Conservation (phyloP, 2,888 invertebrate species). For the Argyresthia albistria region DNA sequence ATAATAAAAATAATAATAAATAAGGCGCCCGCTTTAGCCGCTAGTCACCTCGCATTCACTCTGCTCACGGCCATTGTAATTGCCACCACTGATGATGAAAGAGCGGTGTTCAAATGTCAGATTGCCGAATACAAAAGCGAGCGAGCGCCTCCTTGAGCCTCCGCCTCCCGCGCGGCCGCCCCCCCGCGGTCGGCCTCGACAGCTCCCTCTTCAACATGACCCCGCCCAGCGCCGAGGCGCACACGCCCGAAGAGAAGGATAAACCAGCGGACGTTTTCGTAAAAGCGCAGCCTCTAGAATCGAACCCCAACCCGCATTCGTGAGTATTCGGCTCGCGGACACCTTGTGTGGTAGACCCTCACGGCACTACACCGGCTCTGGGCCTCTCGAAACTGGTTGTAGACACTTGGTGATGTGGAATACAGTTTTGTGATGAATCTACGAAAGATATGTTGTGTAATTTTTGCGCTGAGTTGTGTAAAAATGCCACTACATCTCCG, state of each 20-base stretch:
- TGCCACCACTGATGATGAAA: neutral
- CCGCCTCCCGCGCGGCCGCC: conserved; percentile 55
- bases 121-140: conserved; percentile 64
- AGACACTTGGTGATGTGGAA: too few relatives aligned
- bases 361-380: neutral
- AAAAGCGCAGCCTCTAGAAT: conserved; percentile 43
- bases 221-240: conserved; percentile 58
- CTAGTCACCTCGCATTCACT: too few relatives aligned
- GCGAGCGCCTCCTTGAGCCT: conserved; percentile 55
- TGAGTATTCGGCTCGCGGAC: conserved; percentile 54
- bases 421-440: too few relatives aligned
- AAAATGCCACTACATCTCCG: too few relatives aligned
- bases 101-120: conserved; percentile 26
- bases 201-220: conserved; percentile 50
- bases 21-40: too few relatives aligned
- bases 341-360: conserved; percentile 13
- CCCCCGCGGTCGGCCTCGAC: conserved; percentile 52
- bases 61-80: too few relatives aligned
- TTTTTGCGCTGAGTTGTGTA: too few relatives aligned
- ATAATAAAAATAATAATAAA: too few relatives aligned
- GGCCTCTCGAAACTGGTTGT: neutral
- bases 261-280: conserved; percentile 28
- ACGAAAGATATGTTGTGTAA: too few relatives aligned
- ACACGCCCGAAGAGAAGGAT: conserved; percentile 37
- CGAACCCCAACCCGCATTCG: conserved; percentile 64